A percentile compares a stretch with the other conserved stretches of the same genome.
These are phyloP conservation scores for Asteroscopus sphinx DNA, from an alignment of 2,888 invertebrate genomes.

Conservation along the genomic window DNA sequence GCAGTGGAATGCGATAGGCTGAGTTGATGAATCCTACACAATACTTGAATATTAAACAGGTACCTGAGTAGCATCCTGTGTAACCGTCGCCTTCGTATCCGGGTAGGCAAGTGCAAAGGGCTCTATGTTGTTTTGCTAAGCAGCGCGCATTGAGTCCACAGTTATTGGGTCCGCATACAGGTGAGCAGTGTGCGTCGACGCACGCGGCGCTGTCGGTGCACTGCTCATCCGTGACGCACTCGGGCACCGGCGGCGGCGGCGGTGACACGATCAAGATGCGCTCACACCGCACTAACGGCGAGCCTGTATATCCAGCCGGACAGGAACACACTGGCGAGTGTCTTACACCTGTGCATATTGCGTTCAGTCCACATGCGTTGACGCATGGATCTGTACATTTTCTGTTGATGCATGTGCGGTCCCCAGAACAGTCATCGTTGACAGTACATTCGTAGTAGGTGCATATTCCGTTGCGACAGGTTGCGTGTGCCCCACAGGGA, in stretches of 20 bases:
- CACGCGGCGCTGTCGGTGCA: slow-evolving; percentile 96
- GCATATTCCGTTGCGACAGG: slow-evolving; percentile 91
- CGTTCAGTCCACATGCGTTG: slow-evolving; percentile 95
- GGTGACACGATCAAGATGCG: slow-evolving; percentile 71
- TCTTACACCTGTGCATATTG: slow-evolving; percentile 92
- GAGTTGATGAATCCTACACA: not conserved
- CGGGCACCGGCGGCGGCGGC: slow-evolving; percentile 90
- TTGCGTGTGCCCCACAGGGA: slow-evolving; percentile 93
- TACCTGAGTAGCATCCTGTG: slow-evolving; percentile 93
- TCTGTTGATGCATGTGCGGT: slow-evolving; percentile 94
- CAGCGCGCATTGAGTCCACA: slow-evolving; percentile 95
- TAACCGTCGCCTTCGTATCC: slow-evolving; percentile 96
- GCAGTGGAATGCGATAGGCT: too few species aligned
- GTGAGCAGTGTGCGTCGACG: slow-evolving; percentile 92
- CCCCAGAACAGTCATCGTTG: slow-evolving; percentile 95
- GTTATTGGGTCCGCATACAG: slow-evolving; percentile 93
- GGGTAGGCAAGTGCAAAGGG: slow-evolving; percentile 94
- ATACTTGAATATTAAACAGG: not conserved
- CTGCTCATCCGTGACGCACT: slow-evolving; percentile 94
- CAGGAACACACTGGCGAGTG: slow-evolving; percentile 96
- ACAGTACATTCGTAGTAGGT: slow-evolving; percentile 96
- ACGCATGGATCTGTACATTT: slow-evolving; percentile 96
- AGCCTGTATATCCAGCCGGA: slow-evolving; percentile 93
- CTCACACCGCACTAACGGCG: slow-evolving; percentile 93
- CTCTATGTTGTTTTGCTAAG: slow-evolving; percentile 93